A percentile compares a stretch with the other conserved stretches of the same genome.
Conservation (phyloP, 2,888 invertebrate genomes). For the Caradrina clavipalpis region DNA sequence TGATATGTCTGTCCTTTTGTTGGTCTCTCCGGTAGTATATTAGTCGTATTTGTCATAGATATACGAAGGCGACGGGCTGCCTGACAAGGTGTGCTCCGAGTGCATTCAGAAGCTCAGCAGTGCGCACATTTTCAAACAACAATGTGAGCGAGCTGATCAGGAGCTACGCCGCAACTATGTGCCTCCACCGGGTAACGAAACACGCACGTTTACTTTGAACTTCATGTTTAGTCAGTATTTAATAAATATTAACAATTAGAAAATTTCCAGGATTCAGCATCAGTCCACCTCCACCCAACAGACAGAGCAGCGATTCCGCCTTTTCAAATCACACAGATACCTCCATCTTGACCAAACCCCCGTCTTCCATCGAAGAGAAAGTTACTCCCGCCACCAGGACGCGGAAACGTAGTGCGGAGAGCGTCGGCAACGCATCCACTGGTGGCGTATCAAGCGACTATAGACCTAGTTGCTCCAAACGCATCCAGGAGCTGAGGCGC, state of each 20-base stretch:
- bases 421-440: constrained; percentile 77
- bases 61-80: constrained; percentile 88
- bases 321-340: constrained; percentile 85
- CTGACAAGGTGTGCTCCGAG: constrained; percentile 88
- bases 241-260: constrained; percentile 14
- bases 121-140: constrained; percentile 89
- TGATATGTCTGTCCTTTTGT: background rate
- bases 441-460: constrained; percentile 79
- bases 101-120: constrained; percentile 89
- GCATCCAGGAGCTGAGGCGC: constrained; percentile 80
- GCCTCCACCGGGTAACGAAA: constrained; percentile 85
- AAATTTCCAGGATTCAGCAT: constrained; percentile 79
- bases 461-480: constrained; percentile 76
- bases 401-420: constrained; percentile 83
- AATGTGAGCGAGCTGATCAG: constrained; percentile 87
- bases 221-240: background rate
- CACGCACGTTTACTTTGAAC: background rate
- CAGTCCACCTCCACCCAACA: constrained; percentile 80
- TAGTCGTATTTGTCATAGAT: constrained; percentile 72
- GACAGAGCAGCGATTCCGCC: constrained; percentile 88
- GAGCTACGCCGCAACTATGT: constrained; percentile 87
- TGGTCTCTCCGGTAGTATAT: background rate
- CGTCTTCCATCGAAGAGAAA: constrained; percentile 75
- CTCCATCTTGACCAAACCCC: constrained; percentile 78
- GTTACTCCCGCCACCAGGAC: constrained; percentile 70